Base-by-base conservation (phyloP, 2,113 vertebrate genomes). In the Scartelaos histophorus region DNA sequence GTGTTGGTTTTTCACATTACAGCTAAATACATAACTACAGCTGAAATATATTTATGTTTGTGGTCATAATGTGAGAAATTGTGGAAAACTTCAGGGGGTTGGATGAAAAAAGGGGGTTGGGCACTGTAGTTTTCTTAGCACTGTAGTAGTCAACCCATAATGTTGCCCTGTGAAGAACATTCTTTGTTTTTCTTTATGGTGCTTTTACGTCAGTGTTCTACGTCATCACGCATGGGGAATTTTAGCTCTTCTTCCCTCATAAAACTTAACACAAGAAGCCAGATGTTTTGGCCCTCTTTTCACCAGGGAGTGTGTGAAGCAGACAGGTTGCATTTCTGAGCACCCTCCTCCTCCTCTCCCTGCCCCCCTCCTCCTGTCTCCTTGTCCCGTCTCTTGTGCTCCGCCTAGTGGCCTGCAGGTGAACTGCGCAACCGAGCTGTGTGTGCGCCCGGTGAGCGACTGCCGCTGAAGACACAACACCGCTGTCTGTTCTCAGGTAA, bases 401-500 rank as follows among this genome's bases (percentile, higher is more conserved):
- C 92, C 90, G 53, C 72, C 21, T 65, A 60, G 66, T 79, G 92
- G 91, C 70, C 69, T 7, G 35, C 66, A 17, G n/a, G 46, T 12
- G 86, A 80, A 91, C 73, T 84, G 79, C 90, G 65, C 21, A 3
- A 19, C 75, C 70, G 78, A 78, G 71, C 87, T 38, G 61, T 46
- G 86, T 35, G 90, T 66, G 82, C 78, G 75, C 80, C 89, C 89
- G 88, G 86, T 89, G 90, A 93, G 88, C 74, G 86, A 92, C 82
- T 75, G 90, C 91, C 85, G 90, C 92, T 87, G 85, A 90, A 90
- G 88, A 94, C 85, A 93, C 92, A 80, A 91, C 90, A 78, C 88
- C 82, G 91, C 90, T 85, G 81, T 87, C 84, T 80, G 79, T 85
- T 76, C 89, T 75, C 92, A 93, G 93, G 93, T 94, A 91, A 90